Conservation (phyloP, 2,113 vertebrate genomes). For the Puffinus mauretanicus region DNA sequence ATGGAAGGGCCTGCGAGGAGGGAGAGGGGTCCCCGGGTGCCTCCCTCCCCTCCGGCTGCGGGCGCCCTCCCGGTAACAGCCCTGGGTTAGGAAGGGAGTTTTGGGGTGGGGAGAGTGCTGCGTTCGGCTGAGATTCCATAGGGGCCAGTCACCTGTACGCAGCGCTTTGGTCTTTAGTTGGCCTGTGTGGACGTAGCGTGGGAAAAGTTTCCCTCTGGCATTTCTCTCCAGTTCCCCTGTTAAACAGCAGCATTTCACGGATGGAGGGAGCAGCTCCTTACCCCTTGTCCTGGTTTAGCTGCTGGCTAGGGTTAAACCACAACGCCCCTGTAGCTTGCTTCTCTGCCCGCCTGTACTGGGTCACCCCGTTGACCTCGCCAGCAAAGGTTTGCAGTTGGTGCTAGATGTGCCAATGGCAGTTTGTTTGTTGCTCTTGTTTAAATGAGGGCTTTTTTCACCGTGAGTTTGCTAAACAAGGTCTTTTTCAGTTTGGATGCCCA, state of each 20-base stretch:
- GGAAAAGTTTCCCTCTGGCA: background rate
- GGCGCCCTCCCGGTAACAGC: no score
- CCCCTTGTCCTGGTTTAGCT: no score
- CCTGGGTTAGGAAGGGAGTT: rapidly evolving
- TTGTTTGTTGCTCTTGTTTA: background rate
- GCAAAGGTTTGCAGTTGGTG: background rate
- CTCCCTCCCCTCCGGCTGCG: background rate
- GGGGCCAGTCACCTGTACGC: rapidly evolving
- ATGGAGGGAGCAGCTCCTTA: background rate
- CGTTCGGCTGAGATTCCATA: rapidly evolving
- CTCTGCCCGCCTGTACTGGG: rapidly evolving
- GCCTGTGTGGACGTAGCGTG: rapidly evolving
- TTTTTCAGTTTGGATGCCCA: background rate
- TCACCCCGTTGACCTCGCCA: background rate
- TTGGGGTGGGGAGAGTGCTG: no score
- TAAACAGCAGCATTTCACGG: background rate
- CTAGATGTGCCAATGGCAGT: no score
- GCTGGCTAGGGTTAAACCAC: no score
- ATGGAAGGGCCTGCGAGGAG: background rate
- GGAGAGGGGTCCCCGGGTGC: no score
- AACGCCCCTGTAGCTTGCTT: background rate
- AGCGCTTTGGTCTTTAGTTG: no score
- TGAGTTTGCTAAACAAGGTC: background rate
- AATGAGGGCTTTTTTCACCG: background rate
- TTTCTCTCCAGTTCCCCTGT: background rate